Evolutionary conservation across 2,888 invertebrate species (phyloP).

Genomic region (Endotricha flammealis): DNA sequence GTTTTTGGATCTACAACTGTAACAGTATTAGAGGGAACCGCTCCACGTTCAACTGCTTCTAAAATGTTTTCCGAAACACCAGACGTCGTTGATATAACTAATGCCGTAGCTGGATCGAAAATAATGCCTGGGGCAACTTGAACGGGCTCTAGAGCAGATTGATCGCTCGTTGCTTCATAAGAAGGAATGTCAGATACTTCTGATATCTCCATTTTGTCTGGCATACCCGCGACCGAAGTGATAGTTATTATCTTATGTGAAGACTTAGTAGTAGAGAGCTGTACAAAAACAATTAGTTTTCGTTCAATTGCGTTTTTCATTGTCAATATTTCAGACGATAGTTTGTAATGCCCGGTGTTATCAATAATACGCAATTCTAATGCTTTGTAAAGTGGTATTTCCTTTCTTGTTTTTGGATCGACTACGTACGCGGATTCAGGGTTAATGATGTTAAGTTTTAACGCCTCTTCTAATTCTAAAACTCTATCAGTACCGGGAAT

Average conservation of each 20-base stretch:
- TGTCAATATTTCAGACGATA: conserved; percentile 73
- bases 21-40: conserved; percentile 82
- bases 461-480: conserved; percentile 91
- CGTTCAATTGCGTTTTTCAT: conserved; percentile 86
- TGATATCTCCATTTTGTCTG: conserved; percentile 85
- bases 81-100: conserved; percentile 84
- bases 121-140: conserved; percentile 85
- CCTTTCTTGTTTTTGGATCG: conserved; percentile 85
- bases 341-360: conserved; percentile 85
- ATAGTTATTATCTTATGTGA: conserved; percentile 83
- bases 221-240: conserved; percentile 84
- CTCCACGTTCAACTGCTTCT: conserved; percentile 86
- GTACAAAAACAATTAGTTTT: conserved; percentile 80
- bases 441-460: conserved; percentile 91
- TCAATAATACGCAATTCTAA: conserved; percentile 89
- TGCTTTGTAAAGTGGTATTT: conserved; percentile 82
- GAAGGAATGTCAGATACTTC: conserved; percentile 47
- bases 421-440: conserved; percentile 88
- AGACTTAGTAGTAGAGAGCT: conserved; percentile 58
- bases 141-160: conserved; percentile 80
- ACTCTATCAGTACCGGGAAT: conserved; percentile 92
- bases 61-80: conserved; percentile 85
- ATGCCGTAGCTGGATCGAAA: conserved; percentile 86
- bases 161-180: conserved; percentile 41
- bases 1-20: conserved; percentile 84